Conservation (phyloP, 2,888 invertebrate genomes). For the Harpalus rufipes region DNA sequence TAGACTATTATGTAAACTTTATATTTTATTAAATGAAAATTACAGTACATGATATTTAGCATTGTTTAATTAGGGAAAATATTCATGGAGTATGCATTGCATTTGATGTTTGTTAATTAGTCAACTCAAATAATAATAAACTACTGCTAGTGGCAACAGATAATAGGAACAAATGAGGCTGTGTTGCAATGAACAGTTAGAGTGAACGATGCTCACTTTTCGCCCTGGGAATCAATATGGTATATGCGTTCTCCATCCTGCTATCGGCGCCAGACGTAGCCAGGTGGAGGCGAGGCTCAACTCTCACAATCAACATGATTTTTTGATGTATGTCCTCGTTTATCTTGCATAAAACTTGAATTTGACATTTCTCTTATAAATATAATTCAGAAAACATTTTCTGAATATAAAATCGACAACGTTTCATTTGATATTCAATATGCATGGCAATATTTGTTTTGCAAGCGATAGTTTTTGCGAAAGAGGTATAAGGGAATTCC, state of each 20-base stretch:
- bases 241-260: background rate
- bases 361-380: slow-evolving; percentile 11
- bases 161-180: slow-evolving; percentile 54
- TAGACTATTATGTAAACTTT: slow-evolving; percentile 26
- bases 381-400: slow-evolving; percentile 19
- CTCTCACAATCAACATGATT: slow-evolving; percentile 30
- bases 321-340: slow-evolving; percentile 53
- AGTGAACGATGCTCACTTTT: background rate
- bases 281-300: slow-evolving; percentile 6
- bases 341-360: slow-evolving; percentile 7
- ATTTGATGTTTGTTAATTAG: slow-evolving; percentile 60
- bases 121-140: slow-evolving; percentile 55
- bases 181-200: background rate
- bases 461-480: background rate
- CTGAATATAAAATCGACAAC: background rate
- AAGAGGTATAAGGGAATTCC: background rate
- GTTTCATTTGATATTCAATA: background rate
- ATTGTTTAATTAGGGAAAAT: slow-evolving; percentile 50
- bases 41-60: slow-evolving; percentile 24
- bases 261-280: background rate
- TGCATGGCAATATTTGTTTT: background rate
- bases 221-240: slow-evolving; percentile 14
- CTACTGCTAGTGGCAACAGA: slow-evolving; percentile 58
- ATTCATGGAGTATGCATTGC: slow-evolving; percentile 36
- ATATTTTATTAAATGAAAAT: slow-evolving; percentile 42